Base-by-base conservation (phyloP, 2,113 vertebrate genomes). In the Pardalotus punctatus region DNA sequence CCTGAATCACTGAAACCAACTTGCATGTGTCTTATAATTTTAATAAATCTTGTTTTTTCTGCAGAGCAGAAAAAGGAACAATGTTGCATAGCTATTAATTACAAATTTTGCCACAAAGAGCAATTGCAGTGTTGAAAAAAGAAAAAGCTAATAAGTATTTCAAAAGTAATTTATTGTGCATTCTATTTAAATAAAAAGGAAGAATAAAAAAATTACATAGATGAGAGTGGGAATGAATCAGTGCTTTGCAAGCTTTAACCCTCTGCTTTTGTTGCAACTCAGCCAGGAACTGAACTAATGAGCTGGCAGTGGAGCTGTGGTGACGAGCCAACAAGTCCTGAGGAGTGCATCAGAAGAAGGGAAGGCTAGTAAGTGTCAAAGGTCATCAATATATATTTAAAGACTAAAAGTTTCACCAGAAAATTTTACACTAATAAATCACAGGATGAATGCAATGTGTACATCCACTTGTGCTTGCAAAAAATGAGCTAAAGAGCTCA, bases 261-360 rank as follows among this genome's bases (percentile, higher is more conserved):
- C 17, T 87, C 12, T 56, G 17, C 3, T 5, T 83, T 81, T 51
- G 4, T 38, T 84, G 27, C 18, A 38, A 4, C 8, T 33, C 24
- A 57, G 17, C 3, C 13, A 65, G n/a, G 9, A 83, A 14, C 7
- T 40, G 9, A 53, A 83, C 12, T 53, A 45, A 53, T 0, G 0
- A 62, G 12, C 48, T 86, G 48, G 12, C 16, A 50, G 17, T 35
- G 14, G 36, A 70, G 9, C 6, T 66, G 5, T 62, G 45, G 9
- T 65, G 56, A 70, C 12, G 28, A 78, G 15, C 18, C 42, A 70
- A 8, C 6, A 35, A 35, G 29, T 53, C 29, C 72, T 47, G 29
- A 81, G 17, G 29, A 48, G 6, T 19, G 10, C 11, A 33, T 9
- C 8, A 82, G 83, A 57, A 57, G 11, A 50, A 61, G 2, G 31